A percentile compares a stretch with the other conserved stretches of the same genome.
phyloP scores from a whole-genome alignment of 2,113 vertebrate species.

The Triplophysa tibetana region DNA sequence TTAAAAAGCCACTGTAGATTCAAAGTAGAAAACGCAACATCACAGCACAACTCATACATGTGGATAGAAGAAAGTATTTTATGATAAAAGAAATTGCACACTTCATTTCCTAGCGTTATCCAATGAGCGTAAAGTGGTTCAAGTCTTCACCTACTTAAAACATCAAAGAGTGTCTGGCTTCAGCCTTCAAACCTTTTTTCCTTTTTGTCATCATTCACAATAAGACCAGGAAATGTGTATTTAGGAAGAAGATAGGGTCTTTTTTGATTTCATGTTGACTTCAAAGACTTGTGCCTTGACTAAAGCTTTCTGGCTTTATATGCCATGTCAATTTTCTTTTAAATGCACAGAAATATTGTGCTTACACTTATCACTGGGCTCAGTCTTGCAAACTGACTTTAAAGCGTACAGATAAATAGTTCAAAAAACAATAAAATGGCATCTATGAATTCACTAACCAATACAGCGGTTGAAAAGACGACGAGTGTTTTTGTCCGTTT shows the following conservation, averaged over 20 bases:
- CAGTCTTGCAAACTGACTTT: not conserved
- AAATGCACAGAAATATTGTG: conserved; percentile 17
- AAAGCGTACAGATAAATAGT: not conserved
- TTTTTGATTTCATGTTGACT: not conserved
- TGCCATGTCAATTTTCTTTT: conserved; percentile 32
- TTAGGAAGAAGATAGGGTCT: not conserved
- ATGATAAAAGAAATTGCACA: too few species aligned
- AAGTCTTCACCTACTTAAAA: too few species aligned
- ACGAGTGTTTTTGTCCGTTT: too few species aligned
- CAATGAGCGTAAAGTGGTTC: too few species aligned
- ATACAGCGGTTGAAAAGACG: not conserved
- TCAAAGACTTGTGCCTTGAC: not conserved
- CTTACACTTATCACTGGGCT: conserved; percentile 23
- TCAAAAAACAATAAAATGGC: not conserved
- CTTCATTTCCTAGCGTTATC: too few species aligned
- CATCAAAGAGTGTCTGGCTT: too few species aligned
- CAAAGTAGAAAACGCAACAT: too few species aligned
- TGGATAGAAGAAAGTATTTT: too few species aligned
- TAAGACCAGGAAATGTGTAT: not conserved
- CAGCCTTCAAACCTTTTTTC: too few species aligned
- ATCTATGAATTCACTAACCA: not conserved
- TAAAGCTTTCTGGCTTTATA: conserved; percentile 10
- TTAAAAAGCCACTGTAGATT: too few species aligned
- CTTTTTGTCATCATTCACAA: too few species aligned
- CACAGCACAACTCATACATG: too few species aligned